Evolutionary conservation across 2,888 invertebrate species (phyloP).

Genomic region (Cephus nigrinus): DNA sequence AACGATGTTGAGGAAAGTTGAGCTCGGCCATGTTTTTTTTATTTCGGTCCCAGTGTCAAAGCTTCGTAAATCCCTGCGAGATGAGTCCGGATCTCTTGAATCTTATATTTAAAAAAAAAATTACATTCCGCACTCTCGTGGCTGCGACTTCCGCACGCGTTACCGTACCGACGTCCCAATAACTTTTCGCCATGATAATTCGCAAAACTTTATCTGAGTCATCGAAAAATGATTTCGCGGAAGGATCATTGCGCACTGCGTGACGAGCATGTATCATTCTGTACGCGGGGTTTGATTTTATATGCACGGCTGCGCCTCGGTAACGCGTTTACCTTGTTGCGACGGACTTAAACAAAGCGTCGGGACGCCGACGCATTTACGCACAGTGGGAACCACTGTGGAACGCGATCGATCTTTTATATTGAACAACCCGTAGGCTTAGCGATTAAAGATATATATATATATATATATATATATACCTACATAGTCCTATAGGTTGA

Average conservation of each 20-base stretch:
- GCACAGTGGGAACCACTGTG: not conserved
- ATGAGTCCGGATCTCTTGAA: not conserved
- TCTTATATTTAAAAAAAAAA: not conserved
- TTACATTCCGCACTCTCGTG: not conserved
- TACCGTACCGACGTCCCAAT: too few species aligned
- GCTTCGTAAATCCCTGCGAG: not conserved
- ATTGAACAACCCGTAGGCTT: conserved; percentile 1
- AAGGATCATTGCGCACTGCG: not conserved
- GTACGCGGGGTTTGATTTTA: not conserved
- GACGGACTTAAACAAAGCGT: not conserved
- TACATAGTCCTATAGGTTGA: not conserved
- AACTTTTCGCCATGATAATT: too few species aligned
- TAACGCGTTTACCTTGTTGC: not conserved
- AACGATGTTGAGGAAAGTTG: not conserved
- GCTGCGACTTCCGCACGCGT: not conserved
- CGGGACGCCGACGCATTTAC: not conserved
- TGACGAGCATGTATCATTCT: not conserved
- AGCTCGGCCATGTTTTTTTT: not conserved
- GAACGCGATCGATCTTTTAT: conserved; percentile 7
- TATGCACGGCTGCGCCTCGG: not conserved
- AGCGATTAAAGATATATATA: not conserved
- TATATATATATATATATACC: not conserved
- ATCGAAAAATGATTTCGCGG: not conserved
- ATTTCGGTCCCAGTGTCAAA: not conserved
- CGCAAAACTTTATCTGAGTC: not conserved